Evolutionary conservation across 2,888 invertebrate species (phyloP), one percentile per base, ranked within the genome.

Genomic region (Megalurothrips usitatus): DNA sequence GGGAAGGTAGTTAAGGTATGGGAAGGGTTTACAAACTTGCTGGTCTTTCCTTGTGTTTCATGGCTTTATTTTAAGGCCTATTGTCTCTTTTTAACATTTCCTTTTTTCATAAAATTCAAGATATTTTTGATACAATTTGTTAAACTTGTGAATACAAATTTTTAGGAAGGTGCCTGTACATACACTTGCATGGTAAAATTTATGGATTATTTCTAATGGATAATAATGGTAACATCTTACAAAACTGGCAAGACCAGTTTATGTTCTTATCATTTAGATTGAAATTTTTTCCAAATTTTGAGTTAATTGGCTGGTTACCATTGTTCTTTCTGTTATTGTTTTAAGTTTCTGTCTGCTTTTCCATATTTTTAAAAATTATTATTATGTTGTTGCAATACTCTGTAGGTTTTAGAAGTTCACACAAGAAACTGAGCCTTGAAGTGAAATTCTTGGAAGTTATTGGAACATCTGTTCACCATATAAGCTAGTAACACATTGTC

Each of bases 101-200:
- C 68, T 75, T 26, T 75, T 75, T 75, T 26, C 23, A 75, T 75
- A 12, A 75, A 75, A 75, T 75, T 75, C 23, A 75, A 75, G 23
- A 75, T 75, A 75, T 75, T 75, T 75, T 75, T 75, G 68, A 75
- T 75, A 75, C 68, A 26, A 75, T 75, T 75, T 75, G 68, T 75
- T 75, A 75, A 75, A 75, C 12, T 26, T 75, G 68, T 68, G 68
- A 75, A 75, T 75, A 75, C 23, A 75, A 75, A 43, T 4, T 26
- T n/a, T 26, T 26, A 75, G 68, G 9, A 75, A 75, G 23, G 68
- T 75, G 68, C 68, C 68, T 75, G 26, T 75, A 75, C 26, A 26
- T 75, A 75, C 23, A 75, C 68, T 23, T 75, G n/a, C 68, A 75
- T 75, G 11, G n/a, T 26, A 26, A 10, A 58, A 58, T 58, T 58